These are phyloP conservation scores for Gallinago stenura DNA, from an alignment of 2,797 vertebrate genomes.

Conservation along the genomic window DNA sequence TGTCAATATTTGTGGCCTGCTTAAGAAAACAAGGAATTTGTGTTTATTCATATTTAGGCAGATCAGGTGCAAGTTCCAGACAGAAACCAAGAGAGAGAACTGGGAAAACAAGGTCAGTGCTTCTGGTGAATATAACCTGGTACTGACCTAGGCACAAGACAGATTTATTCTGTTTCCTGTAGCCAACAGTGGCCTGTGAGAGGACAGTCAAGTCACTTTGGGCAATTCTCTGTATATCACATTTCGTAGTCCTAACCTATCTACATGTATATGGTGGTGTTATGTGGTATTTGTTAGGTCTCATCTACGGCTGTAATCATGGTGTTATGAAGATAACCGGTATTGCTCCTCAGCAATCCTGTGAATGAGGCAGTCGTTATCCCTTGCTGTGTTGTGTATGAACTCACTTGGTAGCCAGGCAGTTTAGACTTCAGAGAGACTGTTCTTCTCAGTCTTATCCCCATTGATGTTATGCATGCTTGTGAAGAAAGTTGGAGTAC, in stretches of 20 bases:
- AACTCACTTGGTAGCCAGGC: neutral
- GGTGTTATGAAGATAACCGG: neutral
- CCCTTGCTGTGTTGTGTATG: neutral
- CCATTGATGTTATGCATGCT: neutral
- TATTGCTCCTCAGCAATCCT: neutral
- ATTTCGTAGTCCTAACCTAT: neutral
- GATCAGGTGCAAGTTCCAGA: neutral
- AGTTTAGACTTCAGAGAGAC: neutral
- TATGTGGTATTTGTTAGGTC: neutral
- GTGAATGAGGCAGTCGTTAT: neutral
- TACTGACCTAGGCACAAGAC: neutral
- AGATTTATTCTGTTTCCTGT: neutral
- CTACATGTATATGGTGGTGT: neutral
- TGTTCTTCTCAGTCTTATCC: neutral
- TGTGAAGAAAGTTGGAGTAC: neutral
- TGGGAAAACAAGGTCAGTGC: neutral
- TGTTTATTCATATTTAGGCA: neutral
- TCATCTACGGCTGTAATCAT: neutral
- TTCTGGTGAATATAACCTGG: neutral
- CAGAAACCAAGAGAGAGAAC: neutral
- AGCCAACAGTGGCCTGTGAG: neutral
- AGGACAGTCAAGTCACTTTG: neutral
- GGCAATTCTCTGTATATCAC: neutral
- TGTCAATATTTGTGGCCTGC: neutral
- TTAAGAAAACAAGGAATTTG: neutral